Evolutionary conservation across 37 sponge, comb jelly and placozoan genomes (phyloP).

Genomic region (Geodia barretti): DNA sequence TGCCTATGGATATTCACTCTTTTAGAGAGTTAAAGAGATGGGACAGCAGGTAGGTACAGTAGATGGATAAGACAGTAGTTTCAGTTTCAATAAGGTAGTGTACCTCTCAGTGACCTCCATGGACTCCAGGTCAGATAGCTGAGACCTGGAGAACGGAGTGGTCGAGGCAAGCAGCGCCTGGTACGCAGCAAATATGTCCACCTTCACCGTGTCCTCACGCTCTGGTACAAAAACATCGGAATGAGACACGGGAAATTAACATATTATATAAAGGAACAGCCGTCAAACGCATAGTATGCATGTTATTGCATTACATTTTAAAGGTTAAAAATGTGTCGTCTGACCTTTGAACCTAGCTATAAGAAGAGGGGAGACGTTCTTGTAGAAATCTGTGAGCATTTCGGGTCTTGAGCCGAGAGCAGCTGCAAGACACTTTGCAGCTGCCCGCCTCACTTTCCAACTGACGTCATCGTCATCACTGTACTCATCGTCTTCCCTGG

Average conservation of each 20-base stretch:
- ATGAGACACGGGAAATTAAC: not conserved
- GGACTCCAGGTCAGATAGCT: conserved; percentile 27
- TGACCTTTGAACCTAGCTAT: conserved; percentile 94
- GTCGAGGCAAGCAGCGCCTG: conserved; percentile 76
- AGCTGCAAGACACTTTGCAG: conserved; percentile 88
- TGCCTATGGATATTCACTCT: no score
- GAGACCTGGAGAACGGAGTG: conserved; percentile 1
- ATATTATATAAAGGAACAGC: no score
- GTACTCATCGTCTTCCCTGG: conserved; percentile 91
- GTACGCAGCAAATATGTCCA: conserved; percentile 95
- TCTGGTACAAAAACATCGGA: conserved; percentile 46
- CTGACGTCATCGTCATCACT: conserved; percentile 99
- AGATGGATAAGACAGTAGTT: no score
- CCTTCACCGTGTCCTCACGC: conserved; percentile 95
- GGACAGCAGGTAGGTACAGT: no score
- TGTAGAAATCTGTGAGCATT: conserved; percentile 81
- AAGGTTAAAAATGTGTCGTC: not conserved
- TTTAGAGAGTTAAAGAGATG: no score
- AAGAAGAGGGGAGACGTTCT: conserved; percentile 81
- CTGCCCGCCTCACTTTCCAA: conserved; percentile 94
- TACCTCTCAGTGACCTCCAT: conserved; percentile 68
- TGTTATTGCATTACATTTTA: not conserved
- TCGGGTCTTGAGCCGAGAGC: conserved; percentile 86
- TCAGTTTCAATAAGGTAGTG: no score
- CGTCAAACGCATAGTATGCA: not conserved